These are phyloP conservation scores for Drosophila kepulauana DNA, from an alignment of 1,140 invertebrate genomes.

Conservation along the genomic window DNA sequence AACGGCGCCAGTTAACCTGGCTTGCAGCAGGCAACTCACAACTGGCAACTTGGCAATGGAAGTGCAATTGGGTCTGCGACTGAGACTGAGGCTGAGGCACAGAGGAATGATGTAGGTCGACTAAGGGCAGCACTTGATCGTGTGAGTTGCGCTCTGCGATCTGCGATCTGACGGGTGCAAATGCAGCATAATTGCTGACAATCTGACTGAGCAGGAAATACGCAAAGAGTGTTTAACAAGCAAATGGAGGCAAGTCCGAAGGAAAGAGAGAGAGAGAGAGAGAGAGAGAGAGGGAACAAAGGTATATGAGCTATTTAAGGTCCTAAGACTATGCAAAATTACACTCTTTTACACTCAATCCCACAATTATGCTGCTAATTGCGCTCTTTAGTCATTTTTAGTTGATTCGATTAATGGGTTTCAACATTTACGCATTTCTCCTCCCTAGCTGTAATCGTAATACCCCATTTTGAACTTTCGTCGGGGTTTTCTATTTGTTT, in stretches of 20 bases:
- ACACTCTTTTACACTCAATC: neutral
- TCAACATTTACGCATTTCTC: slow-evolving; percentile 74
- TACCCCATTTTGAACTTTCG: slow-evolving; percentile 8
- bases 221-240: slow-evolving; percentile 44
- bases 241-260: slow-evolving; percentile 1
- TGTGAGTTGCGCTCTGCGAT: slow-evolving; percentile 26
- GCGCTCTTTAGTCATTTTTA: slow-evolving; percentile 73
- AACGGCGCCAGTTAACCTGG: slow-evolving; percentile 72
- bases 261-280: neutral
- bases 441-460: slow-evolving; percentile 11
- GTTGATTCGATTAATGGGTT: slow-evolving; percentile 79
- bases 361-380: neutral
- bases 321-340: neutral
- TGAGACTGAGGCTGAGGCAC: slow-evolving; percentile 40
- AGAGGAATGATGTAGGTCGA: slow-evolving; percentile 42
- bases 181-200: slow-evolving; percentile 71
- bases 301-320: neutral
- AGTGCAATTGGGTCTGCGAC: slow-evolving; percentile 31
- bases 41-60: slow-evolving; percentile 9
- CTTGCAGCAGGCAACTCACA: too few relatives aligned
- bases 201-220: slow-evolving; percentile 70
- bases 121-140: slow-evolving; percentile 63
- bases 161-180: slow-evolving; percentile 5
- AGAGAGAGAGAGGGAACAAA: neutral
- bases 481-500: slow-evolving; percentile 51